These are phyloP conservation scores for Leucoma salicis DNA, from an alignment of 2,888 invertebrate species.

Conservation along the genomic window DNA sequence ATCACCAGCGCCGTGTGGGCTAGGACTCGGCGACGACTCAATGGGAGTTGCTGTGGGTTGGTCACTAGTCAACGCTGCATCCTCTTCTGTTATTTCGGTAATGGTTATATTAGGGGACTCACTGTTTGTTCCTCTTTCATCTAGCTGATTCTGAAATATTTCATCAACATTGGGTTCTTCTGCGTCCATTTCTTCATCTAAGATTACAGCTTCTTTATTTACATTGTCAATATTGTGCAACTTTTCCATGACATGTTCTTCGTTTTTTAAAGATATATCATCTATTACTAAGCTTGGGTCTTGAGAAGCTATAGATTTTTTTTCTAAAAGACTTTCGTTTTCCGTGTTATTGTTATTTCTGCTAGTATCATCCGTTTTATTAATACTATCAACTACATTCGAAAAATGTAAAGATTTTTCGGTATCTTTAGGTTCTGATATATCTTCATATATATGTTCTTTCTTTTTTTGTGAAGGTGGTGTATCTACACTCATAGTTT, in stretches of 20 bases:
- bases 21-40: constrained; percentile 70
- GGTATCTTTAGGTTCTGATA: constrained; percentile 68
- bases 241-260: constrained; percentile 73
- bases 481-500: constrained; percentile 67
- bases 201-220: constrained; percentile 60
- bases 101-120: constrained; percentile 76
- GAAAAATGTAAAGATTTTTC: constrained; percentile 77
- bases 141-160: constrained; percentile 68
- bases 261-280: constrained; percentile 56
- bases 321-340: constrained; percentile 71
- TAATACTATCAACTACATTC: constrained; percentile 57
- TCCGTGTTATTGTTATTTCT: constrained; percentile 60
- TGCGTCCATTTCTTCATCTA: constrained; percentile 66
- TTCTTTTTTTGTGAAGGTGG: constrained; percentile 76
- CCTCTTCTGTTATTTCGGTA: constrained; percentile 73
- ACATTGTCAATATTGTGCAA: constrained; percentile 59
- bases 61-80: constrained; percentile 48
- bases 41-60: constrained; percentile 57
- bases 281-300: constrained; percentile 74
- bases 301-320: constrained; percentile 70
- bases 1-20: constrained; percentile 54
- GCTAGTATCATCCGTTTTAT: constrained; percentile 49
- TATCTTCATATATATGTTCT: constrained; percentile 85
- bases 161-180: constrained; percentile 73
- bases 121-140: constrained; percentile 54